A percentile compares a stretch with the other conserved stretches of the same genome.
Conservation (phyloP, 2,888 invertebrate genomes). For the Callimorpha dominula region DNA sequence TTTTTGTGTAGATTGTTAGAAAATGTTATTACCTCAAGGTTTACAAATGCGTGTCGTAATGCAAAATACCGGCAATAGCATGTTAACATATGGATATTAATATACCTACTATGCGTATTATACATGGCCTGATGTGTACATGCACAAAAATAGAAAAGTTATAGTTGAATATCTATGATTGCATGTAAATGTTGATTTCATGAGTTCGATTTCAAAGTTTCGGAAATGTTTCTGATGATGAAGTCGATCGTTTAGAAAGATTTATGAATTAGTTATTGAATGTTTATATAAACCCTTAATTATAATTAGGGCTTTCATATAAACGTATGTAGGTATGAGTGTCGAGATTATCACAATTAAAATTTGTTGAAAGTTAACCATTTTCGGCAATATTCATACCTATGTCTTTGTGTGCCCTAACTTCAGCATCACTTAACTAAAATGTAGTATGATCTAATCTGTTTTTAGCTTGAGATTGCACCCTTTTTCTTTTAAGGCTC, state of each 20-base stretch:
- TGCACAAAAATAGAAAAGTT: not conserved
- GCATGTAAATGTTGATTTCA: not conserved
- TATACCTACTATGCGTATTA: not conserved
- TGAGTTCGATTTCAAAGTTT: not conserved
- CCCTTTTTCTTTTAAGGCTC: too few species aligned
- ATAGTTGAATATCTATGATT: not conserved
- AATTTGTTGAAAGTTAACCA: too few species aligned
- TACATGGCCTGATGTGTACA: not conserved
- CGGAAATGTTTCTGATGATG: not conserved
- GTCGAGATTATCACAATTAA: too few species aligned
- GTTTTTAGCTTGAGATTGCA: too few species aligned
- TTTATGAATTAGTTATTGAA: too few species aligned
- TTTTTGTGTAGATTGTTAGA: not conserved
- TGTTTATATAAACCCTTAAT: too few species aligned
- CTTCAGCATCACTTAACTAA: too few species aligned
- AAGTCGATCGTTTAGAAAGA: not conserved
- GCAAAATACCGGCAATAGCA: not conserved
- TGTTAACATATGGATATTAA: not conserved
- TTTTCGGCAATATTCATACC: too few species aligned
- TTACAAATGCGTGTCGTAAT: not conserved
- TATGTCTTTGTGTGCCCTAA: too few species aligned
- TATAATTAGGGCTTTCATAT: too few species aligned
- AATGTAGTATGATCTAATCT: too few species aligned
- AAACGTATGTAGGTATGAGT: too few species aligned
- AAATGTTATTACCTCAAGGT: not conserved